Base-by-base conservation (phyloP, 2,888 invertebrate genomes). In the Heliconius cydno region DNA sequence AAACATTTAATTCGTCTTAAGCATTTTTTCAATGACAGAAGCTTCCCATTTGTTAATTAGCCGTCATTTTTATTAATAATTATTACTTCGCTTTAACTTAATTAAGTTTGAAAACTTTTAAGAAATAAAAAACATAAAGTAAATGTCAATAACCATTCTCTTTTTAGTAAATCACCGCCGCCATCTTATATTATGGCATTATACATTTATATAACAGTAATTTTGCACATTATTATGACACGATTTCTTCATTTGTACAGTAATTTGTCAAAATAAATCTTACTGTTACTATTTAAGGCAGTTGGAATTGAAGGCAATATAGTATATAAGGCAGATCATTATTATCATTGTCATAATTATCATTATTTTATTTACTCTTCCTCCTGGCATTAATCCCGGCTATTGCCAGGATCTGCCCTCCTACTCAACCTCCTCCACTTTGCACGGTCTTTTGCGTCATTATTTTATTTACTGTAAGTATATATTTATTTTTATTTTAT, bases 271-370 rank as follows among this genome's bases (percentile, higher is more conserved):
- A 67, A 19, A 66, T 34, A 67, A 12, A 5, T 41, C 7, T 41
- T 25, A 15, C 15, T 70, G 10, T 34, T 41, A 41, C 3, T 25
- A 19, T 46, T 46, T 41, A 70, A 70, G 68, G 41, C 68, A 70
- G 41, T 41, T 68, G 2, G 6, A 70, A 38, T 70, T 41, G n/a
- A 70, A 70, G 38, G 25, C 38, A 25, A 15, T 68, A 68, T n/a
- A n/a, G n/a, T 25, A 70, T 46, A 70, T 46, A 70, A 70, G 70
- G 70, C 70, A 70, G 70, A 41, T 38, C 12, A 41, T 70, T 70
- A 46, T 70, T 70, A 70, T 46, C 38, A 25, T 41, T 15, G 38
- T 70, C 68, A 13, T 41, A 25, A 15, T 7, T 41, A 41, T 70
- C 1, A 13, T 25, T 65, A 65, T 25, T n/a, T 25, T 12, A 65